These are phyloP conservation scores for Carcina quercana DNA, from an alignment of 2,888 invertebrate genomes.

Conservation along the genomic window DNA sequence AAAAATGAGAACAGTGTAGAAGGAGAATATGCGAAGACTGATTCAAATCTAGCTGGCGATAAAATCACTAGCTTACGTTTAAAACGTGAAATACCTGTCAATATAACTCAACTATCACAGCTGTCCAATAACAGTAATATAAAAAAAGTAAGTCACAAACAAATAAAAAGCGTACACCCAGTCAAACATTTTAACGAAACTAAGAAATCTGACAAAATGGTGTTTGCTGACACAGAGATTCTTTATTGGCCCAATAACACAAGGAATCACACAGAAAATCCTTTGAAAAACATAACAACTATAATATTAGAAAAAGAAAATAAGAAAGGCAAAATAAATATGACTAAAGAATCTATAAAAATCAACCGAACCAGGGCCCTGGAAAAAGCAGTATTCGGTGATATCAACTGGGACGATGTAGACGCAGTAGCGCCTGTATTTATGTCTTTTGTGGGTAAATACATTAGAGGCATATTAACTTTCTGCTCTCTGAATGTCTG, in stretches of 20 bases:
- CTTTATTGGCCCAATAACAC: conserved; percentile 49
- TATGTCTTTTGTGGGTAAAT: conserved; percentile 60
- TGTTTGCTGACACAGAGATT: conserved; percentile 37
- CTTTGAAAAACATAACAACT: conserved; percentile 42
- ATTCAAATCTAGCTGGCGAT: conserved; percentile 27
- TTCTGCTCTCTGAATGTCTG: conserved; percentile 55
- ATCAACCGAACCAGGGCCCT: conserved; percentile 41
- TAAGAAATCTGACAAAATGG: conserved; percentile 34
- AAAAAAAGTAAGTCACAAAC: neutral
- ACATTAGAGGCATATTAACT: conserved; percentile 53
- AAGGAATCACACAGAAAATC: conserved; percentile 18
- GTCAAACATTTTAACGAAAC: conserved; percentile 4
- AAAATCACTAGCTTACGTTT: conserved; percentile 22
- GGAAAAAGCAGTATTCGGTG: conserved; percentile 56
- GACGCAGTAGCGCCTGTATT: conserved; percentile 54
- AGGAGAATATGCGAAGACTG: conserved; percentile 31
- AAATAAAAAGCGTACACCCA: neutral
- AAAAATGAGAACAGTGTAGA: conserved; percentile 49
- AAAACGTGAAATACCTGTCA: conserved; percentile 29
- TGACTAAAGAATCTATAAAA: conserved; percentile 40
- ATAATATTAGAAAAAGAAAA: conserved; percentile 49
- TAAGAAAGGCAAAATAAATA: conserved; percentile 46
- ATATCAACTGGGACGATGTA: conserved; percentile 57
- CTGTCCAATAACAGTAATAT: neutral
- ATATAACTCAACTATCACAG: neutral